Percentiles rank a stretch among this genome's conserved stretches.
These are phyloP conservation scores for Muntiacus muntjak DNA, from an alignment of 2,113 vertebrate genomes.

Conservation along the genomic window DNA sequence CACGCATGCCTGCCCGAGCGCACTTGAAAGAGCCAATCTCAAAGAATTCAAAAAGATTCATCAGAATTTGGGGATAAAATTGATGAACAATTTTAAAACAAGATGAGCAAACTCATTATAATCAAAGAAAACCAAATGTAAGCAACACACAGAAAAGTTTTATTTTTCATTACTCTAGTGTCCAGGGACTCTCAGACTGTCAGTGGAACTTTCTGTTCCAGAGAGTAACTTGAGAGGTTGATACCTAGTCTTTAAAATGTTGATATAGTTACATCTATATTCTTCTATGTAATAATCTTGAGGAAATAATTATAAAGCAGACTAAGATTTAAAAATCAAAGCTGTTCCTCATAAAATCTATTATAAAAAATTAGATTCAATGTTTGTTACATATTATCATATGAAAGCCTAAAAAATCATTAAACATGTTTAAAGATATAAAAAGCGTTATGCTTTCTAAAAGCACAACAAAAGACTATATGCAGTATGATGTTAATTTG, in stretches of 20 bases:
- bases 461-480: conserved; percentile 2
- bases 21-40: background rate
- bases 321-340: background rate
- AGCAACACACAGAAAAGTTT: background rate
- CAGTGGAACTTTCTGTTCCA: background rate
- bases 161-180: background rate
- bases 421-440: conserved; percentile 16
- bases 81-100: background rate
- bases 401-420: background rate
- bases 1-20: accelerated
- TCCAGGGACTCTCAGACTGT: background rate
- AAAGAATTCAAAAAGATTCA: conserved; percentile 30
- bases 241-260: background rate
- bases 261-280: background rate
- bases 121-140: conserved; percentile 25
- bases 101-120: conserved; percentile 4
- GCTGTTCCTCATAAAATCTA: background rate
- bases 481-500: background rate
- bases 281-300: background rate
- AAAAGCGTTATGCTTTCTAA: conserved; percentile 18
- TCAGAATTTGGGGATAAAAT: background rate
- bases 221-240: background rate
- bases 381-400: background rate
- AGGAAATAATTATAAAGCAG: background rate
- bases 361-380: conserved; percentile 13